Conservation (phyloP, 1,140 invertebrate genomes). For the Trichoplusia ni region DNA sequence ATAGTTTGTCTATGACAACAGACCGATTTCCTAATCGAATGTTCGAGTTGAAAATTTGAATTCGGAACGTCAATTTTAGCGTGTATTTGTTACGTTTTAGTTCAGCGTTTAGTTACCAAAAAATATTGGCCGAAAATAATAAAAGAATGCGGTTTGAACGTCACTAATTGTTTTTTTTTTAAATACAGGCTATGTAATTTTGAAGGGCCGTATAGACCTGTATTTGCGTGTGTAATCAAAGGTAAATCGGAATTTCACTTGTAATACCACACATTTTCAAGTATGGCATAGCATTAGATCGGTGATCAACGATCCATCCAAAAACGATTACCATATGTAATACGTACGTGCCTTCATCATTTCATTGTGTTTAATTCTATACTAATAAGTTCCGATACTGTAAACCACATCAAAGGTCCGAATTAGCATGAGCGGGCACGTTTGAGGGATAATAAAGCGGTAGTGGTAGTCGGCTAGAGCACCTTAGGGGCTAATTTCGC, state of each 20-base stretch:
- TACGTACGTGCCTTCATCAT: slow-evolving; percentile 25
- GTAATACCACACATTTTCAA: slow-evolving; percentile 3
- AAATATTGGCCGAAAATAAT: too few species aligned
- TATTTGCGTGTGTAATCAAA: background rate
- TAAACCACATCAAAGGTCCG: slow-evolving; percentile 72
- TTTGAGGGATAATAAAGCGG: slow-evolving; percentile 73
- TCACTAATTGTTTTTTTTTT: too few species aligned
- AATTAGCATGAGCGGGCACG: slow-evolving; percentile 73
- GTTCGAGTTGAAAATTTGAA: background rate
- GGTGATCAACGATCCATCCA: background rate
- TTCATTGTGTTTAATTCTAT: slow-evolving; percentile 39
- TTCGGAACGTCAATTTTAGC: background rate
- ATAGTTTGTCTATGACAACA: slow-evolving; percentile 2
- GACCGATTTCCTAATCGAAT: background rate
- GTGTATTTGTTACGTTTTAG: too few species aligned
- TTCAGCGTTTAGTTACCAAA: too few species aligned
- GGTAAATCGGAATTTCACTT: background rate
- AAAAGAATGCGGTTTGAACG: too few species aligned
- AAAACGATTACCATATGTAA: slow-evolving; percentile 19
- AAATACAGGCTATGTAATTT: too few species aligned
- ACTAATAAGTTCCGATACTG: slow-evolving; percentile 51
- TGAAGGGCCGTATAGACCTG: too few species aligned
- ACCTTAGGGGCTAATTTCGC: slow-evolving; percentile 77
- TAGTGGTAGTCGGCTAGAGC: slow-evolving; percentile 61
- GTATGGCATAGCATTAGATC: slow-evolving; percentile 3